Evolutionary conservation across 2,888 invertebrate genomes (phyloP).

Genomic region (Petrolisthes cinctipes): DNA sequence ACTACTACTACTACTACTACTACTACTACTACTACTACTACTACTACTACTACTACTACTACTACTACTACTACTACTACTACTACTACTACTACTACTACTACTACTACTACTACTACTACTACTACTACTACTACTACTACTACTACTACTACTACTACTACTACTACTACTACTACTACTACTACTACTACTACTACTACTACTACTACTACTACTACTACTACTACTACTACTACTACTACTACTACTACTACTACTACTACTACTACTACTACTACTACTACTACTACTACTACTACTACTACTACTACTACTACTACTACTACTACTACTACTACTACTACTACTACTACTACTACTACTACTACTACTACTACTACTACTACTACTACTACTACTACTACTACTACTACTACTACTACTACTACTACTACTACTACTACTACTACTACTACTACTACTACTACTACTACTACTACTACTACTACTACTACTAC

Average conservation of each 20-base stretch:
- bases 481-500: conserved; percentile 22
- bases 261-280: conserved; percentile 26
- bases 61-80: too few relatives aligned
- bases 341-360: conserved; percentile 19
- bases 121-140: neutral
- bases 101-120: neutral
- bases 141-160: conserved; percentile 3
- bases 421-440: conserved; percentile 31
- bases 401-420: conserved; percentile 26
- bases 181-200: neutral
- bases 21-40: conserved; percentile 4
- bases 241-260: conserved; percentile 8
- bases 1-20: conserved; percentile 4
- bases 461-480: conserved; percentile 27
- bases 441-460: conserved; percentile 21
- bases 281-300: conserved; percentile 29
- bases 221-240: conserved; percentile 11
- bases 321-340: conserved; percentile 16
- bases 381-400: conserved; percentile 30
- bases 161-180: conserved; percentile 1
- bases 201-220: neutral
- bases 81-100: too few relatives aligned
- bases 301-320: conserved; percentile 32
- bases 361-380: conserved; percentile 31
- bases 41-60: conserved; percentile 7